phyloP scores from a whole-genome alignment of 2,113 vertebrate genomes.

The Felis catus region F.catus_Fca126_mat1.0 CM031414.1:1929501-1930000 shows the following conservation, averaged over 20 bases:
- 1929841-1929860: not conserved
- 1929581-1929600: conserved; percentile 94
- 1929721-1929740: rapidly evolving
- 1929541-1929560: conserved; percentile 89
- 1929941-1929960: rapidly evolving
- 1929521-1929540: not conserved
- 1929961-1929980: rapidly evolving
- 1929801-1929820: rapidly evolving
- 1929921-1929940: not conserved
- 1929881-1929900: rapidly evolving
- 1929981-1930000: not conserved
- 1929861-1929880: not conserved
- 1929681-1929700: conserved; percentile 77
- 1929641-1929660: conserved; percentile 94
- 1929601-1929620: conserved; percentile 93
- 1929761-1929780: not conserved
- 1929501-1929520: not conserved
- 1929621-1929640: conserved; percentile 94
- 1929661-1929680: conserved; percentile 93
- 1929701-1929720: not conserved
- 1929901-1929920: rapidly evolving
- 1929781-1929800: no score
- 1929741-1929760: not conserved
- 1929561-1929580: conserved; percentile 94
- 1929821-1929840: not conserved